Conservation (phyloP, 2,888 invertebrate genomes). For the Phyto melanocephala region DNA sequence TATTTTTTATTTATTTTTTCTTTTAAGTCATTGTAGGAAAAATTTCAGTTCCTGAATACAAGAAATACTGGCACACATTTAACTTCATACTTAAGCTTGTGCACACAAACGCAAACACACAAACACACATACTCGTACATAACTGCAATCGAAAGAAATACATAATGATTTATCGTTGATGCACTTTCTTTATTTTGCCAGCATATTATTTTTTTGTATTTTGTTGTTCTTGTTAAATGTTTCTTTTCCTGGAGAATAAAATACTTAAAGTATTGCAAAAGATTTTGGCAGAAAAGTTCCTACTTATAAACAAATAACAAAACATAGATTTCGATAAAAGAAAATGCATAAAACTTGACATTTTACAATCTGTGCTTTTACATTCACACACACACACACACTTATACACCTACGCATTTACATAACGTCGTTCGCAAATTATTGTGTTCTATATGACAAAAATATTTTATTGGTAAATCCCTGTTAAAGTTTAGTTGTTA, state of each 20-base stretch:
- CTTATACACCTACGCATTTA: neutral
- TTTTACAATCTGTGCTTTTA: neutral
- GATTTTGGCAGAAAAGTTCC: conserved; percentile 25
- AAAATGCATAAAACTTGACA: conserved; percentile 38
- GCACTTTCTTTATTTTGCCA: conserved; percentile 43
- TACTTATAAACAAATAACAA: conserved; percentile 35
- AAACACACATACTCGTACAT: too few relatives aligned
- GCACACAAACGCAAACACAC: too few relatives aligned
- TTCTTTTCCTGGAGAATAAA: conserved; percentile 43
- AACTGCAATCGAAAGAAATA: conserved; percentile 17
- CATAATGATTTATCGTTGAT: conserved; percentile 56
- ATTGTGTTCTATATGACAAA: too few relatives aligned
- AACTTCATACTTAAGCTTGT: neutral
- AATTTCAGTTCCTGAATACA: conserved; percentile 18
- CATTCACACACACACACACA: too few relatives aligned
- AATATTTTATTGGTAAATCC: too few relatives aligned
- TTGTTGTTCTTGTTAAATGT: neutral
- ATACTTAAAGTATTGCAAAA: conserved; percentile 58
- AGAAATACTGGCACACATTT: conserved; percentile 6
- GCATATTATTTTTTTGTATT: neutral
- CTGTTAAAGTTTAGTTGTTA: too few relatives aligned
- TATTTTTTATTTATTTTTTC: neutral
- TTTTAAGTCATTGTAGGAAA: neutral
- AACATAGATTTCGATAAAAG: conserved; percentile 41
- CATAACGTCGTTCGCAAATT: too few relatives aligned